Base-by-base conservation (phyloP, 1,140 invertebrate genomes). In the Euwallacea similis region DNA sequence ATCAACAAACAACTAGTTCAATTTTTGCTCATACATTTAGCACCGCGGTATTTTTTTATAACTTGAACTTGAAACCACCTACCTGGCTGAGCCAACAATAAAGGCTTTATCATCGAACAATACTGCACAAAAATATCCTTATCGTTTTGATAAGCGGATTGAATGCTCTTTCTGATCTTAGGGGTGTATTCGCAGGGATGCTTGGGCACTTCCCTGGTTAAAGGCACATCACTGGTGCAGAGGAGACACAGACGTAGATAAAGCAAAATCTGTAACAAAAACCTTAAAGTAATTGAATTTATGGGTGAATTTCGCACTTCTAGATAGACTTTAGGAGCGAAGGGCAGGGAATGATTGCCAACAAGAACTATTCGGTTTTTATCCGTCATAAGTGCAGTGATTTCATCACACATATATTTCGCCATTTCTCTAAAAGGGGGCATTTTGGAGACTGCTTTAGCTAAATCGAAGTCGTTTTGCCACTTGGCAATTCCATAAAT, bases 221-320 rank as follows among this genome's bases (percentile, higher is more conserved):
- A 54, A 7, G 83, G 80, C 21, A 85, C 77, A 61, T 85, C 81
- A 7, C 86, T 81, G 78, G 84, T 85, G 77, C 84, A 86, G 16
- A 84, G 58, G 16, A 95, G 81, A 78, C 92, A 94, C 75, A 93
- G 84, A 4, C 92, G 85, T 64, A 93, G 80, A 81, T 94, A 95
- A 3, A 89, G 83, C 7, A 95, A 80, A 70, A 94, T 89, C 90
- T 93, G 78, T 42, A 55, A 16, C 16, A 21, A 55, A 66, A 41
- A 41, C n/a, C 53, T 55, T 9, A 11, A n/a, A 33, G 21, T 55
- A 56, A 41, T 13, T 0, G 11, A 64, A 61, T 15, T 46, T 42
- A 42, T 53, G 21, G 4, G 21, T 4, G 21, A 33, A 1, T 33
- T 74, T 42, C 61, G 79, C 76, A 90, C 89, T 83, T 91, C 88